Percentiles rank a stretch among this genome's conserved stretches.
Evolutionary conservation across 92 coral and sea anemone genomes (phyloP).

Genomic region (Porites cylindrica): DNA sequence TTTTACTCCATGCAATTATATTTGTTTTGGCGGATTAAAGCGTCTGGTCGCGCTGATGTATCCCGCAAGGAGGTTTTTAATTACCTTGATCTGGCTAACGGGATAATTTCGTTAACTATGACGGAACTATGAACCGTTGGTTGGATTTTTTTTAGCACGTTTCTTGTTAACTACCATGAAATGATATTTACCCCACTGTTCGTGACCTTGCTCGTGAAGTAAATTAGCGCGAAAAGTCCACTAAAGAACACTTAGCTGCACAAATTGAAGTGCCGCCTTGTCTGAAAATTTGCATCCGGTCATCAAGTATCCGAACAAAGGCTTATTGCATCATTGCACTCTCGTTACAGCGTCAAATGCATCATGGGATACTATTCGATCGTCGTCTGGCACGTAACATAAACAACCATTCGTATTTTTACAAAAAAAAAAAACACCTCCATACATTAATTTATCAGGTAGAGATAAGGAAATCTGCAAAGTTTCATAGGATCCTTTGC

Average conservation of each 20-base stretch:
- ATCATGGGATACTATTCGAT: too few species aligned
- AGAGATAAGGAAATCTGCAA: not conserved
- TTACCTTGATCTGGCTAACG: not conserved
- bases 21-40: not conserved
- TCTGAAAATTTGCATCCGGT: too few species aligned
- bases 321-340: conserved; percentile 12
- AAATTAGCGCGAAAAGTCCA: too few species aligned
- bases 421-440: conserved; percentile 2
- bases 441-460: not conserved
- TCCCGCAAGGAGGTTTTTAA: not conserved
- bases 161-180: too few species aligned
- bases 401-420: not conserved
- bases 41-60: not conserved
- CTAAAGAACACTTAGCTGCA: too few species aligned
- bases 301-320: not conserved
- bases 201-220: too few species aligned
- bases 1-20: too few species aligned
- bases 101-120: not conserved
- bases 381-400: not conserved
- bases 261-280: too few species aligned
- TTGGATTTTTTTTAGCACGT: too few species aligned
- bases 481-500: conserved; percentile 1
- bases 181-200: too few species aligned
- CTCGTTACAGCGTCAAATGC: conserved; percentile 21
- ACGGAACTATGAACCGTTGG: not conserved